Conservation (phyloP, 2,797 vertebrate genomes). For the Coregonus sp. region DNA sequence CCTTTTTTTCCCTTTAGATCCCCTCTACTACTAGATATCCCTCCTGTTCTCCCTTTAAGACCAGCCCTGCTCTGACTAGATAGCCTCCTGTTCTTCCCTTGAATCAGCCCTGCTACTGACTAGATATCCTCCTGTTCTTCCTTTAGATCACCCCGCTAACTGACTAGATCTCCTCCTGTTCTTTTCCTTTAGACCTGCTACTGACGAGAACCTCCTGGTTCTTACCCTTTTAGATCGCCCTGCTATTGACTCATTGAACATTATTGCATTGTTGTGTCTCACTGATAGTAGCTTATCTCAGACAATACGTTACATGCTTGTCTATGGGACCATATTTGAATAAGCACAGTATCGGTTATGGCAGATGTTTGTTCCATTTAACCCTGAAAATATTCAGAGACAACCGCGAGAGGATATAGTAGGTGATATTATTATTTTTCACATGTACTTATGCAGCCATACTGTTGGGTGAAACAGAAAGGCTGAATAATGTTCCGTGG, state of each 20-base stretch:
- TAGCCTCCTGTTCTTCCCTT: too few relatives aligned
- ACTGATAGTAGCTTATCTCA: not conserved
- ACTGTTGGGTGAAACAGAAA: not conserved
- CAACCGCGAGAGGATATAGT: not conserved
- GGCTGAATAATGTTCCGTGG: not conserved
- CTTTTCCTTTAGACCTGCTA: too few relatives aligned
- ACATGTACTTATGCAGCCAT: not conserved
- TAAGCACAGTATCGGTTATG: not conserved
- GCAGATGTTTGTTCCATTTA: not conserved
- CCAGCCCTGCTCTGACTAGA: too few relatives aligned
- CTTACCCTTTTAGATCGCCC: not conserved
- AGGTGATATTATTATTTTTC: not conserved
- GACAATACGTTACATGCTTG: not conserved
- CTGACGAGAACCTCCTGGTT: too few relatives aligned
- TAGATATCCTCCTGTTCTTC: too few relatives aligned
- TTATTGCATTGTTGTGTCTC: not conserved
- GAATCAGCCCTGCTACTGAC: too few relatives aligned
- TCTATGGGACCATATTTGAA: not conserved
- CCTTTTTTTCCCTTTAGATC: too few relatives aligned
- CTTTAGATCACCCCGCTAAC: too few relatives aligned
- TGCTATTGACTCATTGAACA: not conserved
- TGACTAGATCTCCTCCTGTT: too few relatives aligned
- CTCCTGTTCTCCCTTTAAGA: too few relatives aligned
- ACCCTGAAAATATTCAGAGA: not conserved
- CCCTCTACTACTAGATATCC: too few relatives aligned